phyloP scores from a whole-genome alignment of 2,113 vertebrate genomes.

The Amblyopsis rosae region DNA sequence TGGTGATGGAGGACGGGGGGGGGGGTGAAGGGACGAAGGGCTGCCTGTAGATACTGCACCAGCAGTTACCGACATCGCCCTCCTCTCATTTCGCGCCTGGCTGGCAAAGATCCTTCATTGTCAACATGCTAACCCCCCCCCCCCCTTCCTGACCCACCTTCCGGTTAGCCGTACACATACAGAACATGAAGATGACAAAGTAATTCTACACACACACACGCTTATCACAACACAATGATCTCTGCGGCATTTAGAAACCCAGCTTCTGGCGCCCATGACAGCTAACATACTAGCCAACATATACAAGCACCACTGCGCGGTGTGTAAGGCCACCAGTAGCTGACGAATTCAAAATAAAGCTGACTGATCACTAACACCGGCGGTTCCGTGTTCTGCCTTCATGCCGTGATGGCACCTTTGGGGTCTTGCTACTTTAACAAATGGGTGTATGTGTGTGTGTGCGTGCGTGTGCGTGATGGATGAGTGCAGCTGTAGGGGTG shows the following conservation, averaged over 20 bases:
- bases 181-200: slow-evolving; percentile 39
- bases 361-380: slow-evolving; percentile 12
- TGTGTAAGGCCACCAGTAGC: background rate
- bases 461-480: background rate
- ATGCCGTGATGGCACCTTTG: no score
- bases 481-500: background rate
- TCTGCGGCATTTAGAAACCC: background rate
- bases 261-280: slow-evolving; percentile 29
- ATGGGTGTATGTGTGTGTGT: background rate
- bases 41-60: slow-evolving; percentile 17
- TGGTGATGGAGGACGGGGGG: slow-evolving; percentile 1
- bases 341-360: slow-evolving; percentile 37
- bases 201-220: slow-evolving; percentile 15
- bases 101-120: slow-evolving; percentile 68
- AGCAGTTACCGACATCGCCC: slow-evolving; percentile 47
- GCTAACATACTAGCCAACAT: slow-evolving; percentile 23
- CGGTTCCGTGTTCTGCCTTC: no score
- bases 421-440: background rate
- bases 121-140: slow-evolving; percentile 59
- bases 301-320: slow-evolving; percentile 1
- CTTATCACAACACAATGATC: slow-evolving; percentile 34
- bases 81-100: slow-evolving; percentile 66
- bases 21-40: background rate
- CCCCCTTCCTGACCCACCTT: slow-evolving; percentile 22
- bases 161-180: slow-evolving; percentile 15